Conservation (phyloP, 2,113 vertebrate species). For the Sisor rabdophorus region DNA sequence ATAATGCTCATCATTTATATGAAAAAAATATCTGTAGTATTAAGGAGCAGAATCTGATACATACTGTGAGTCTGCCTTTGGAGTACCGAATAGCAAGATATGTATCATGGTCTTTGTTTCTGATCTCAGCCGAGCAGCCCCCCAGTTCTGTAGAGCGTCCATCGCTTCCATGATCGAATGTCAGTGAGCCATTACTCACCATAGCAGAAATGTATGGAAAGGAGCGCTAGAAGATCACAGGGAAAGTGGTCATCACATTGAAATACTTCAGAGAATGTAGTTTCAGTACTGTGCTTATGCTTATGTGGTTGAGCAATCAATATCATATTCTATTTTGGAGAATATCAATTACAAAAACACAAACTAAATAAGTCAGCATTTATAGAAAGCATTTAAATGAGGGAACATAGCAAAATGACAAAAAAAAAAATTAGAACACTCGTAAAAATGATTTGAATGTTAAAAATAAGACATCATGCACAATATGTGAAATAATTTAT, state of each 20-base stretch:
- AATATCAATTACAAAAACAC: background rate
- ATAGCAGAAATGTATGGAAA: constrained; percentile 95
- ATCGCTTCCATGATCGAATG: constrained; percentile 91
- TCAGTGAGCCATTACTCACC: constrained; percentile 93
- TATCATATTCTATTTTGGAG: background rate
- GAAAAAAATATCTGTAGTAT: background rate
- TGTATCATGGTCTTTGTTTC: constrained; percentile 90
- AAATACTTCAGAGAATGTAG: background rate
- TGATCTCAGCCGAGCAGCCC: constrained; percentile 85
- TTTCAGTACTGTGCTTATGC: background rate
- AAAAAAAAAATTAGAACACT: background rate
- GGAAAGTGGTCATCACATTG: background rate
- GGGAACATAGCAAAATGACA: background rate
- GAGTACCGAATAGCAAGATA: constrained; percentile 96
- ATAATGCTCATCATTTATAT: background rate
- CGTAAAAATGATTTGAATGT: constrained; percentile 9
- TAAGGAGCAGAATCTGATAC: constrained; percentile 34
- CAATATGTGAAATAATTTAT: background rate
- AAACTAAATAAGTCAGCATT: background rate
- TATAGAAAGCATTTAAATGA: background rate
- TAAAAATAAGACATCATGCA: background rate
- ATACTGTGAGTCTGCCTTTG: constrained; percentile 88
- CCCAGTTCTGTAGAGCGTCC: constrained; percentile 88
- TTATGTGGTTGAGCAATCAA: constrained; percentile 5
- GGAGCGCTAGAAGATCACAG: constrained; percentile 71